Evolutionary conservation across 2,888 invertebrate species (phyloP).

Genomic region (Incurvaria masculella): DNA sequence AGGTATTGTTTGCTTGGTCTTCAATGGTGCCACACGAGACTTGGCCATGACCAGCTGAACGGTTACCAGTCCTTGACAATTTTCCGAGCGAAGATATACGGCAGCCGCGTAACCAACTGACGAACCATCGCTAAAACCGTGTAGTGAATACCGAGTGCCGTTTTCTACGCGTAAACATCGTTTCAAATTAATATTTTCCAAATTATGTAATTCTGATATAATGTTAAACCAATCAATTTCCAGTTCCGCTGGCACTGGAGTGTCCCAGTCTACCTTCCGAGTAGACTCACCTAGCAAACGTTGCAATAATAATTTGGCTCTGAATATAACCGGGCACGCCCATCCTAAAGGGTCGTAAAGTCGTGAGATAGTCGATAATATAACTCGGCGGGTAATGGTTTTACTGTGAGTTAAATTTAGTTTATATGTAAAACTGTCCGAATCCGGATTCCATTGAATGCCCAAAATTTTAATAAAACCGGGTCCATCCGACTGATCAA

Average conservation of each 20-base stretch:
- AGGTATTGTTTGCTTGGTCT: slow-evolving; percentile 3
- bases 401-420: background rate
- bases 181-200: too few species aligned
- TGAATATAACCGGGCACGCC: slow-evolving; percentile 1
- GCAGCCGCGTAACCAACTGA: slow-evolving; percentile 2
- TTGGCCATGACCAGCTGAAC: slow-evolving; percentile 4
- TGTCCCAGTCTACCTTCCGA: too few species aligned
- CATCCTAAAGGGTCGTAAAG: slow-evolving; percentile 1
- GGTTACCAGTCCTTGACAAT: background rate
- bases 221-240: too few species aligned
- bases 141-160: background rate
- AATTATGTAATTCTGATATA: too few species aligned
- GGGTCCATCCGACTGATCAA: background rate
- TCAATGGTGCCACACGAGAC: slow-evolving; percentile 5
- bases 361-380: background rate
- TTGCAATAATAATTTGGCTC: slow-evolving; percentile 4
- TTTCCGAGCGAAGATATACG: slow-evolving; percentile 1
- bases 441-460: slow-evolving; percentile 1
- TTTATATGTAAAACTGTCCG: slow-evolving; percentile 3
- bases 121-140: slow-evolving; percentile 5
- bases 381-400: background rate
- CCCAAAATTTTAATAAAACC: slow-evolving; percentile 1
- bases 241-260: too few species aligned
- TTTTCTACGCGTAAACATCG: too few species aligned
- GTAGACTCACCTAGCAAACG: too few species aligned